Evolutionary conservation across 2,797 vertebrate species (phyloP).

Genomic region (Channallabes apus): DNA sequence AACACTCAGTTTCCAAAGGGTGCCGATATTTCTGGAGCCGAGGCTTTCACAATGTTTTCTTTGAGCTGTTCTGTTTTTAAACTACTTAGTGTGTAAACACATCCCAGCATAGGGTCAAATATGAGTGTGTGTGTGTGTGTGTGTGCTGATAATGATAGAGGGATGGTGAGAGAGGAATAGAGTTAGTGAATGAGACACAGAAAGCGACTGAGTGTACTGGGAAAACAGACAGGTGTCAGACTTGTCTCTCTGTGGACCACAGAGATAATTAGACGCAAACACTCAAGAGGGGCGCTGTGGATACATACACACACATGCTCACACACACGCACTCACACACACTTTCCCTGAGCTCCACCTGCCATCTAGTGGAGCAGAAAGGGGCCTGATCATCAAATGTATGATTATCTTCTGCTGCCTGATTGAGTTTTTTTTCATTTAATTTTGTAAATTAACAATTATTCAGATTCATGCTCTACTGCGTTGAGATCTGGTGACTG

Average conservation of each 20-base stretch:
- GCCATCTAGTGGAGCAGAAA: conserved; percentile 74
- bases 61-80: not conserved
- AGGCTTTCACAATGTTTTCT: not conserved
- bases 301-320: conserved; percentile 24
- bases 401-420: conserved; percentile 11
- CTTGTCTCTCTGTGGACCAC: conserved; percentile 65
- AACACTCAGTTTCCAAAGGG: not conserved
- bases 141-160: not conserved
- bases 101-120: not conserved
- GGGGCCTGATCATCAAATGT: conserved; percentile 2
- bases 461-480: no score
- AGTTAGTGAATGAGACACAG: conserved; percentile 18
- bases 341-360: conserved; percentile 62
- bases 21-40: not conserved
- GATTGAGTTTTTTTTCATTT: not conserved
- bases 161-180: not conserved
- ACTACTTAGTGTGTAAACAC: not conserved
- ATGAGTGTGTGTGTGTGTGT: not conserved
- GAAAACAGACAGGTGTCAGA: conserved; percentile 69
- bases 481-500: no score
- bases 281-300: conserved; percentile 47
- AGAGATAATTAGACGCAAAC: conserved; percentile 69
- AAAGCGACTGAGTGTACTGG: conserved; percentile 26
- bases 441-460: not conserved
- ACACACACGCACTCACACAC: conserved; percentile 1